Evolutionary conservation across 2,113 vertebrate species (phyloP).

Genomic region (Pelodiscus sinensis): DNA sequence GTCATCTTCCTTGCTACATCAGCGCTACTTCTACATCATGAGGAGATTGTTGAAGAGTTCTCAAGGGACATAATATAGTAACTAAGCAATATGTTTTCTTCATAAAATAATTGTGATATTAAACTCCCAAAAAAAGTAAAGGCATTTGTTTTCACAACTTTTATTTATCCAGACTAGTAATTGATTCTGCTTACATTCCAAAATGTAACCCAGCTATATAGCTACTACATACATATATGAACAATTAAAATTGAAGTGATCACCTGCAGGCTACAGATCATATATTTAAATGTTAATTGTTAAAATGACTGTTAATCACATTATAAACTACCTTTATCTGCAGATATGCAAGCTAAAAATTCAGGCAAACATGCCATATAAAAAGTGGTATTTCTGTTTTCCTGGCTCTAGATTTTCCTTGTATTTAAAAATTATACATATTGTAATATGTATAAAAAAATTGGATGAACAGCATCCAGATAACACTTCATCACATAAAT

Average conservation of each 20-base stretch:
- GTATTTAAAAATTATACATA: background rate
- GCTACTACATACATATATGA: background rate
- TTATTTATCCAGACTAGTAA: conserved; percentile 24
- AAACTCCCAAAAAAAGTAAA: background rate
- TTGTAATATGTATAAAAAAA: background rate
- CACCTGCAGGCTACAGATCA: background rate
- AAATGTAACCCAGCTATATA: background rate
- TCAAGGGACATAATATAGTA: background rate
- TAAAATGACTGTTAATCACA: background rate
- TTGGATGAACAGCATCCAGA: background rate
- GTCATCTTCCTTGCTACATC: conserved; percentile 40
- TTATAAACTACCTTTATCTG: background rate
- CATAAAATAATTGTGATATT: background rate
- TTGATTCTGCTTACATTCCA: background rate
- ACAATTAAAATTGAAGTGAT: background rate
- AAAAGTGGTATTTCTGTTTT: background rate
- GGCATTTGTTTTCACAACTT: background rate
- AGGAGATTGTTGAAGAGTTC: background rate
- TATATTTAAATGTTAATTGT: background rate
- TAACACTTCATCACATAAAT: background rate
- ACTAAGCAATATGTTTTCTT: background rate
- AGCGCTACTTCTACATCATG: background rate
- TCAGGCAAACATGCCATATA: background rate
- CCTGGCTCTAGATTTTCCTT: background rate
- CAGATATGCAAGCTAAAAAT: background rate